These are phyloP conservation scores for Muntiacus muntjak DNA, from an alignment of 2,113 vertebrate species.

Conservation along the genomic window DNA sequence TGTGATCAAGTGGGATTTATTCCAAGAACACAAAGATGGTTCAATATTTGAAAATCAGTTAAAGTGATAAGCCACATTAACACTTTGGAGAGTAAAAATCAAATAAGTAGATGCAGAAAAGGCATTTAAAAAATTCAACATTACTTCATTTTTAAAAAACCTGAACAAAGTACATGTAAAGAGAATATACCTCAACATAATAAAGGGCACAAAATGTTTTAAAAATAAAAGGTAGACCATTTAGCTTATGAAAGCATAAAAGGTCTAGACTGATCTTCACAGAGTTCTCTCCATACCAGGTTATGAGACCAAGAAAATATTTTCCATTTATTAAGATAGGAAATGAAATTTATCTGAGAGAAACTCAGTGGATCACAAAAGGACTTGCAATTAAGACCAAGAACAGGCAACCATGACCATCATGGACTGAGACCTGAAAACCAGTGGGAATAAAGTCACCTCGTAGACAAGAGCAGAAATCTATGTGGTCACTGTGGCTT, in stretches of 20 bases:
- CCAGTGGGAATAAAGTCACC: neutral
- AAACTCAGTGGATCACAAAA: neutral
- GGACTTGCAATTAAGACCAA: neutral
- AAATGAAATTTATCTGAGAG: neutral
- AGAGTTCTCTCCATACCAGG: neutral
- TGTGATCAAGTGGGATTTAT: neutral
- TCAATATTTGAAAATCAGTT: neutral
- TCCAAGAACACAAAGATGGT: neutral
- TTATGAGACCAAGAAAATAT: neutral
- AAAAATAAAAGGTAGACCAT: neutral
- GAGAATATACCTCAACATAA: neutral
- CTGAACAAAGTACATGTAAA: neutral
- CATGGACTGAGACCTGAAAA: neutral
- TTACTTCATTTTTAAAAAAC: neutral
- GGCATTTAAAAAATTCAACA: neutral
- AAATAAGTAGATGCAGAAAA: neutral
- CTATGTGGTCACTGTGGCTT: neutral
- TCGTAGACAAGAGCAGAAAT: neutral
- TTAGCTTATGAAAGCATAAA: neutral
- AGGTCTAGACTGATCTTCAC: neutral
- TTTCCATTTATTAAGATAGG: neutral
- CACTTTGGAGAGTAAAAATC: neutral
- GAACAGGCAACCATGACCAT: rapidly evolving
- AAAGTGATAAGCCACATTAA: neutral
- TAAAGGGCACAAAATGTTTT: neutral